Conservation (phyloP, 2,113 vertebrate species). For the Halcyon malimbica region DNA sequence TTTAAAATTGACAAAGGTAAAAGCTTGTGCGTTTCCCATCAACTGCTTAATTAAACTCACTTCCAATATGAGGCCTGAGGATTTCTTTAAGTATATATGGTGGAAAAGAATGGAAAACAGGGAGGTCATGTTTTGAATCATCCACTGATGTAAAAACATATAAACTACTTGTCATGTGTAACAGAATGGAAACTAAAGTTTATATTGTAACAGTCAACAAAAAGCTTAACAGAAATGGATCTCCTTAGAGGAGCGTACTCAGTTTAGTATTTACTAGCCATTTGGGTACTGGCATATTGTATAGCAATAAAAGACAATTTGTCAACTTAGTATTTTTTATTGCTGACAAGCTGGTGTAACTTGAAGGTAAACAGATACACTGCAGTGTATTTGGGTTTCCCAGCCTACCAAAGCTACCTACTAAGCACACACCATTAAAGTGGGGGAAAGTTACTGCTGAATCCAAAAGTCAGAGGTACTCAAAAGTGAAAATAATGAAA, state of each 20-base stretch:
- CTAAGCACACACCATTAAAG: not conserved
- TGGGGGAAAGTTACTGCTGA: not conserved
- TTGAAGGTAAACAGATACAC: not conserved
- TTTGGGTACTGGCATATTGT: not conserved
- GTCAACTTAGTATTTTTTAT: not conserved
- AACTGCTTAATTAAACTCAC: not conserved
- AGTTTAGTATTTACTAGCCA: not conserved
- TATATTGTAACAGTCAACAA: not conserved
- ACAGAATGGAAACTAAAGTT: not conserved
- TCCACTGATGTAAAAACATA: not conserved
- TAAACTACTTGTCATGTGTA: not conserved
- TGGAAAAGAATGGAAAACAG: not conserved
- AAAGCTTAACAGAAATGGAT: not conserved
- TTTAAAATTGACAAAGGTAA: not conserved
- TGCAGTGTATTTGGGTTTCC: not conserved
- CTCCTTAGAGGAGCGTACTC: not conserved
- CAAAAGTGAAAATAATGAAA: not conserved
- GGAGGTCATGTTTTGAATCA: not conserved
- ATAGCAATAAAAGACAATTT: not conserved
- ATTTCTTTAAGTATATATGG: not conserved
- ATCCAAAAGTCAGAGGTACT: not conserved
- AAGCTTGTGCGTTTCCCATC: not conserved
- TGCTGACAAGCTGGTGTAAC: not conserved
- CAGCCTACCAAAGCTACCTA: not conserved
- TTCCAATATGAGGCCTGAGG: not conserved